These are phyloP conservation scores for Ochropleura leucogaster DNA, from an alignment of 2,888 invertebrate species.

Conservation along the genomic window DNA sequence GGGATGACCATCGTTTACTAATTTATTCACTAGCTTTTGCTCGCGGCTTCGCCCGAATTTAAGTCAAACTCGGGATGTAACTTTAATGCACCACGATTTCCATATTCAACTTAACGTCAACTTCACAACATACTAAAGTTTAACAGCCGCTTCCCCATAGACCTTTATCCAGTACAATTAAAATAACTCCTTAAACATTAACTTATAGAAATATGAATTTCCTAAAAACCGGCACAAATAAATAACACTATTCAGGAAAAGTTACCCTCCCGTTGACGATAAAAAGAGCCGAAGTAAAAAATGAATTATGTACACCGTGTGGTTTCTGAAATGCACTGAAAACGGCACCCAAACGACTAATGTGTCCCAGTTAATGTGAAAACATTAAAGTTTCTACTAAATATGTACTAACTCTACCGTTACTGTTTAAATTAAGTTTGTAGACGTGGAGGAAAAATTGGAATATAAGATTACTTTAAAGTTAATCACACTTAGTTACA, in stretches of 20 bases:
- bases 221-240: conserved; percentile 45
- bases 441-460: not conserved
- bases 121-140: not conserved
- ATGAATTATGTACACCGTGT: conserved; percentile 46
- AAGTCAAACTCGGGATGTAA: too few relatives aligned
- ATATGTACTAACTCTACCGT: conserved; percentile 34
- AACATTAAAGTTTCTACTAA: conserved; percentile 41
- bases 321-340: conserved; percentile 44
- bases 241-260: conserved; percentile 45
- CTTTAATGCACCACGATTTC: not conserved
- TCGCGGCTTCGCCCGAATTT: too few relatives aligned
- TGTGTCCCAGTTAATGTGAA: conserved; percentile 48
- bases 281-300: conserved; percentile 52
- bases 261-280: conserved; percentile 41
- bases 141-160: not conserved
- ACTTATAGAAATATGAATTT: conserved; percentile 18
- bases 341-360: conserved; percentile 57
- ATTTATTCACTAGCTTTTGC: too few relatives aligned
- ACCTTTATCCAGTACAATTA: not conserved
- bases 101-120: not conserved
- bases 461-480: not conserved
- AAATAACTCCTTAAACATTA: not conserved
- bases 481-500: not conserved
- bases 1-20: not conserved
- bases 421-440: conserved; percentile 8